Conservation (phyloP, 2,888 invertebrate species). For the Dermolepida albohirtum region DNA sequence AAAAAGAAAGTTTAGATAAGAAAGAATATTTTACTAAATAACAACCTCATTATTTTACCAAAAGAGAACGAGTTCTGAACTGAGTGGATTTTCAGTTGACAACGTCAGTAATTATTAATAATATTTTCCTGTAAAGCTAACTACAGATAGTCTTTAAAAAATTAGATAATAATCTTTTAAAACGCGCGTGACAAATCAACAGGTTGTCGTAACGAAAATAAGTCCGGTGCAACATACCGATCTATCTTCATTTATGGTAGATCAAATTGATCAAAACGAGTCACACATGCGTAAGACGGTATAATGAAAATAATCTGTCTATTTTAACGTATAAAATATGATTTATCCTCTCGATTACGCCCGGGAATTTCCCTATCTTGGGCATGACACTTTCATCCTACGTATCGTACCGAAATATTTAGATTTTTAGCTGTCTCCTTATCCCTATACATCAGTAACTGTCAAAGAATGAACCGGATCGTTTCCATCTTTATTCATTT, state of each 20-base stretch:
- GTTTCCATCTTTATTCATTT: no score
- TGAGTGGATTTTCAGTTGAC: no score
- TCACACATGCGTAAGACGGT: neutral
- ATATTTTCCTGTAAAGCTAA: no score
- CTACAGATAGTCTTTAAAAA: no score
- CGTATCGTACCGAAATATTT: neutral
- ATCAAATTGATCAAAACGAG: conserved; percentile 8
- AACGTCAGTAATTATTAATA: no score
- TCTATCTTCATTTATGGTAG: conserved; percentile 26
- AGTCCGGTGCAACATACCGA: conserved; percentile 24
- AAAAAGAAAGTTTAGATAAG: no score
- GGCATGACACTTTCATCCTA: neutral
- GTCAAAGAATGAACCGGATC: neutral
- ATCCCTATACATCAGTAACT: neutral
- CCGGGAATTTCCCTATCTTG: conserved; percentile 12
- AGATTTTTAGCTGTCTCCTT: neutral
- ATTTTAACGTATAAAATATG: conserved; percentile 8
- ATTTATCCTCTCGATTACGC: conserved; percentile 10
- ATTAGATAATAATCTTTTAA: neutral
- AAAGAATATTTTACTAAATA: no score
- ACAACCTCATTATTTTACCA: no score
- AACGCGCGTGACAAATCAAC: conserved; percentile 32
- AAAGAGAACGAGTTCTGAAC: no score
- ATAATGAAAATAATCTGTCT: neutral
- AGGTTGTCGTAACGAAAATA: conserved; percentile 31